These are phyloP conservation scores for Procapra przewalskii DNA, from an alignment of 2,113 vertebrate genomes.

Conservation along the genomic window DNA sequence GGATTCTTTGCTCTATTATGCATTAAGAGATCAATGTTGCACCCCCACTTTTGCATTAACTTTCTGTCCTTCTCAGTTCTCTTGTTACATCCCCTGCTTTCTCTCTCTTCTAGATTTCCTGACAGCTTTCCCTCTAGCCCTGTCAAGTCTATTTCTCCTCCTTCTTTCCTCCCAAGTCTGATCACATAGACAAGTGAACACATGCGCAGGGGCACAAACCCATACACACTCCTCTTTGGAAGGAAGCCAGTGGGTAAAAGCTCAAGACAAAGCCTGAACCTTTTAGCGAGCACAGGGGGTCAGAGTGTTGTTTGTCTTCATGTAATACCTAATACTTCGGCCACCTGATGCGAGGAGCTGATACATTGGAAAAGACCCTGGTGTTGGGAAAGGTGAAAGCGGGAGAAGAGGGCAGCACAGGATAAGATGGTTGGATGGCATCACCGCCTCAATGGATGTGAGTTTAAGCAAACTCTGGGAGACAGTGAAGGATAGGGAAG, in stretches of 20 bases:
- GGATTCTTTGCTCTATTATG: background rate
- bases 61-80: background rate
- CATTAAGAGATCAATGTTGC: fast-evolving
- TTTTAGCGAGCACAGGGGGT: background rate
- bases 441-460: background rate
- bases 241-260: too few species aligned
- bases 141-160: background rate
- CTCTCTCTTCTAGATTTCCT: background rate
- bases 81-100: background rate
- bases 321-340: background rate
- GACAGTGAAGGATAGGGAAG: background rate
- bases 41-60: too few species aligned
- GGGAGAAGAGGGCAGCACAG: background rate
- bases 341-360: background rate
- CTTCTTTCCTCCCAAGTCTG: background rate
- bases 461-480: background rate
- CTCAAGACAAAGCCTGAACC: background rate
- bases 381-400: background rate
- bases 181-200: too few species aligned
- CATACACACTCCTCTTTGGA: background rate
- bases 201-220: background rate
- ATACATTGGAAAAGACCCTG: background rate
- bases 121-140: background rate
- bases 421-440: background rate
- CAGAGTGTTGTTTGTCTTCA: background rate